Conservation (phyloP, 30 jellyfish, hydroid and myxozoan genomes). For the Morbakka virulenta region DNA sequence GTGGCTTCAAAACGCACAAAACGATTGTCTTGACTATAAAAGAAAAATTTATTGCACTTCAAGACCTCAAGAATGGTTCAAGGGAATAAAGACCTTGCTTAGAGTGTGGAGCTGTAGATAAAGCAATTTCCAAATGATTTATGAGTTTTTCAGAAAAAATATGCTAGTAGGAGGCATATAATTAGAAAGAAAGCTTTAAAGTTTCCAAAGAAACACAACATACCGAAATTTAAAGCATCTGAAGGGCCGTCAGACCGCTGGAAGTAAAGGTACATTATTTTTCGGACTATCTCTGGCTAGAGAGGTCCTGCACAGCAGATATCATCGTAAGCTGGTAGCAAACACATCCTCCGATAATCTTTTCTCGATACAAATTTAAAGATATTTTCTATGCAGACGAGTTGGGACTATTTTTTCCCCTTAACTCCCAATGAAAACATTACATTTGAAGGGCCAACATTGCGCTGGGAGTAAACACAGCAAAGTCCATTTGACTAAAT, state of each 20-base stretch:
- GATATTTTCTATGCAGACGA: conserved; percentile 37
- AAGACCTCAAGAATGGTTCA: background rate
- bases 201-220: conserved; percentile 28
- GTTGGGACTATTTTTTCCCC: conserved; percentile 28
- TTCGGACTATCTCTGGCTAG: conserved; percentile 39
- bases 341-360: conserved; percentile 28
- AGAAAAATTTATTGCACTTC: background rate
- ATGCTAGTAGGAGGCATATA: conserved; percentile 21
- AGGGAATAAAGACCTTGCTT: background rate
- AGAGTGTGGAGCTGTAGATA: background rate
- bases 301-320: conserved; percentile 27
- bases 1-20: no score
- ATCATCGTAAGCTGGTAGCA: conserved; percentile 52
- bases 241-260: conserved; percentile 50
- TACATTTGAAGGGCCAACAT: conserved; percentile 1
- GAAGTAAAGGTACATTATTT: conserved; percentile 27
- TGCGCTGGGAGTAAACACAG: conserved; percentile 40
- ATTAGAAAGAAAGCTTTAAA: conserved; percentile 30
- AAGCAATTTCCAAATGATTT: background rate
- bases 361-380: background rate
- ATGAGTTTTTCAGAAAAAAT: conserved; percentile 7
- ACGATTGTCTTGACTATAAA: background rate
- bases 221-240: conserved; percentile 34
- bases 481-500: conserved; percentile 26
- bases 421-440: background rate